A percentile compares a stretch with the other conserved stretches of the same genome.
Evolutionary conservation across 2,888 invertebrate species (phyloP).

Genomic region (Phalera bucephala): DNA sequence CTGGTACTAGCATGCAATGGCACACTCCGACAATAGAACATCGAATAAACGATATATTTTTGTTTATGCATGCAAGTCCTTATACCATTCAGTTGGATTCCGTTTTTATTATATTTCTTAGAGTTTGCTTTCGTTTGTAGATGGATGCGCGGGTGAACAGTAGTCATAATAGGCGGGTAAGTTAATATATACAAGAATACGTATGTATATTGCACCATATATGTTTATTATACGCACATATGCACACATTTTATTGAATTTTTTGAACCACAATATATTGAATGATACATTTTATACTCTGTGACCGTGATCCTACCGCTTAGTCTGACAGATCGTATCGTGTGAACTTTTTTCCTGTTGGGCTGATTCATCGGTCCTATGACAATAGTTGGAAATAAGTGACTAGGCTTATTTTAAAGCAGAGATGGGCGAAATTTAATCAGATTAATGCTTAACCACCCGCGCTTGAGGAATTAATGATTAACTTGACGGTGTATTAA

Average conservation of each 20-base stretch:
- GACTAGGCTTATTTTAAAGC: no score
- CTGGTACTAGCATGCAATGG: background rate
- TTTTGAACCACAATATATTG: constrained; percentile 17
- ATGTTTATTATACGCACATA: constrained; percentile 9
- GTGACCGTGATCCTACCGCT: no score
- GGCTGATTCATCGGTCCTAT: no score
- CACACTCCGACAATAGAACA: background rate
- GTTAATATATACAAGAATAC: constrained; percentile 54
- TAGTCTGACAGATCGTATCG: no score
- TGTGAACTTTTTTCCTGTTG: no score
- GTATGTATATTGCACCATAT: constrained; percentile 49
- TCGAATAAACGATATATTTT: no score
- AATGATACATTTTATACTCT: background rate
- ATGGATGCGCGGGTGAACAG: constrained; percentile 83
- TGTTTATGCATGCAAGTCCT: constrained; percentile 33
- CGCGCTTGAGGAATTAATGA: no score
- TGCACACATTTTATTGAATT: constrained; percentile 21
- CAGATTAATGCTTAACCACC: no score
- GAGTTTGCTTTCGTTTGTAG: constrained; percentile 82
- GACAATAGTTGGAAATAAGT: no score
- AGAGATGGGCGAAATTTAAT: no score
- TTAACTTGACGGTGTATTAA: no score
- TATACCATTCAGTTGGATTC: constrained; percentile 40
- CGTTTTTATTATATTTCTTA: constrained; percentile 58
- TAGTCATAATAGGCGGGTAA: constrained; percentile 84